Base-by-base conservation (phyloP, 2,113 vertebrate genomes). In the Thunnus thynnus region DNA sequence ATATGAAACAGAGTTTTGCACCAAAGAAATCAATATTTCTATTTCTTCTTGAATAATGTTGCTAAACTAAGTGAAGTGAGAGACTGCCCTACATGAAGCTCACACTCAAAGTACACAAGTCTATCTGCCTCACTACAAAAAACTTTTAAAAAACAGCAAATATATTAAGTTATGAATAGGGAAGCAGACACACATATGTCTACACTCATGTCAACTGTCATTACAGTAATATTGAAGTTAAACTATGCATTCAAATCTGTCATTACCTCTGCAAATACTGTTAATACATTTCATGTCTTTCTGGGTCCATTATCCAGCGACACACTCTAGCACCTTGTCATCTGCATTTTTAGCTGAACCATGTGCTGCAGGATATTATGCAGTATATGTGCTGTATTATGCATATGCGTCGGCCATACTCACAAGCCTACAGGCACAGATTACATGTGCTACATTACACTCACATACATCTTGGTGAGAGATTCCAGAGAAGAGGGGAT, bases 381-480 rank as follows among this genome's bases (percentile, higher is more conserved):
- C 25, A 67, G 20, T 46, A 32, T 46, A 66, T 60, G 9, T 60
- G 32, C 54, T 50, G 44, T 51, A 67, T 71, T 56, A 63, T 25
- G 56, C 27, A 84, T 65, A 32, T 22, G 48, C 18, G 63, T 11
- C 20, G 11, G 12, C 8, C 67, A 25, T 48, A 73, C 18, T 47
- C 67, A 18, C 12, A 46, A n/a, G 6, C 52, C 76, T 76, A 32
- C 46, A 71, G 61, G 50, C 71, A 68, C 36, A 83, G 48, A 77
- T 84, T 73, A 76, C 36, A 66, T 63, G 22, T 44, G 55, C 58
- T 32, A 74, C 32, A 60, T 73, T 70, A 73, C 61, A 76, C 47
- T 30, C 51, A 25, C 25, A 64, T 66, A 56, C 17, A 66, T 73
- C 41, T 20, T 76, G 61, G 8, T 13, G 17, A 75, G 71, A 2